These are phyloP conservation scores for Merops nubicus DNA, from an alignment of 2,113 vertebrate species.

Conservation along the genomic window DNA sequence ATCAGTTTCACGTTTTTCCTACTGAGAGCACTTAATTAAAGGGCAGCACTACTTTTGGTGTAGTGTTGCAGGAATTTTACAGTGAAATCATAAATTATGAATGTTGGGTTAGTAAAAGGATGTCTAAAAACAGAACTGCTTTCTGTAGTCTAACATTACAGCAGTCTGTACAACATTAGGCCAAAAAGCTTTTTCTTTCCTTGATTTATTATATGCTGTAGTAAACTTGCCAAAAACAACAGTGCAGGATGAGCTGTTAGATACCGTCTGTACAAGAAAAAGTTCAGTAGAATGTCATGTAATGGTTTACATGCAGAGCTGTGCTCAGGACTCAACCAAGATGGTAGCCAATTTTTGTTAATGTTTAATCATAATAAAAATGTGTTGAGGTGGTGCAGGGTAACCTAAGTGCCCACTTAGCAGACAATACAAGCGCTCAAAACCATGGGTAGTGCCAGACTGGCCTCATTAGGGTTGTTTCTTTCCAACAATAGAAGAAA, in stretches of 20 bases:
- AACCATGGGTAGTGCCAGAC: background rate
- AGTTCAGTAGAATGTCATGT: slow-evolving; percentile 89
- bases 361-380: slow-evolving; percentile 29
- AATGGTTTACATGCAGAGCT: slow-evolving; percentile 53
- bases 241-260: slow-evolving; percentile 85
- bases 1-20: slow-evolving; percentile 80
- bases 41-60: slow-evolving; percentile 80
- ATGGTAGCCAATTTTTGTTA: slow-evolving; percentile 6
- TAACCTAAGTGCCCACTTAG: background rate
- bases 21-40: slow-evolving; percentile 83
- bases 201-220: slow-evolving; percentile 91
- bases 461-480: slow-evolving; percentile 9
- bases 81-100: slow-evolving; percentile 85
- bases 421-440: background rate
- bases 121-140: slow-evolving; percentile 83
- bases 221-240: slow-evolving; percentile 90
- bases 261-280: slow-evolving; percentile 78
- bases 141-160: slow-evolving; percentile 80
- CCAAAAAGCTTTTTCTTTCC: slow-evolving; percentile 83
- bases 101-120: slow-evolving; percentile 79
- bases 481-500: background rate
- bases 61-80: slow-evolving; percentile 82
- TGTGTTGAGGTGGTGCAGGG: background rate
- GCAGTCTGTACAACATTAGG: slow-evolving; percentile 74
- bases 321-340: slow-evolving; percentile 50